Evolutionary conservation across 2,888 invertebrate species (phyloP).

Genomic region (Chesias legatella): DNA sequence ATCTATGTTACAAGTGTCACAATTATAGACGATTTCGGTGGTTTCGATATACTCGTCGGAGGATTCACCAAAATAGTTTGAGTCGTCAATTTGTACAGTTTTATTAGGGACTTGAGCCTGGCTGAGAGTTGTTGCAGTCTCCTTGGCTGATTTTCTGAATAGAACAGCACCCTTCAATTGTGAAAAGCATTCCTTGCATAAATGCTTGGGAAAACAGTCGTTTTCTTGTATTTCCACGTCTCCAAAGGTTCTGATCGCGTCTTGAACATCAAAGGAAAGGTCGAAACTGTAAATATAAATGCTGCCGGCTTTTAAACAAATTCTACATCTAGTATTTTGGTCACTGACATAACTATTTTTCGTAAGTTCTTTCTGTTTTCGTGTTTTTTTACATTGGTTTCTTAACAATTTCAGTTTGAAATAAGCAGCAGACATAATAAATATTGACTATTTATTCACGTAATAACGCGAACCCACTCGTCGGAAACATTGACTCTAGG

Average conservation of each 20-base stretch:
- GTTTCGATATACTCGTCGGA: not conserved
- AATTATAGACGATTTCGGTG: slow-evolving; percentile 5
- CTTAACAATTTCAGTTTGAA: slow-evolving; percentile 23
- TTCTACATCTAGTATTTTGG: slow-evolving; percentile 40
- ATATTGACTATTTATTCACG: too few species aligned
- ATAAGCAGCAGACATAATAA: slow-evolving; percentile 23
- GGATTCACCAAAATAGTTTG: too few species aligned
- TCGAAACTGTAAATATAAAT: slow-evolving; percentile 42
- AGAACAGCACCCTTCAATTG: slow-evolving; percentile 44
- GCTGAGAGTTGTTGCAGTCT: slow-evolving; percentile 39
- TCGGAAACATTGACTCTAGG: too few species aligned
- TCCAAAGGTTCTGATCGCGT: slow-evolving; percentile 45
- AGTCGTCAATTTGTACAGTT: slow-evolving; percentile 6
- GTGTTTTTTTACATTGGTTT: slow-evolving; percentile 11
- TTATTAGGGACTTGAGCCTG: not conserved
- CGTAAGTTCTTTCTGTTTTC: slow-evolving; percentile 3
- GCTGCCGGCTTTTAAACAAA: slow-evolving; percentile 52
- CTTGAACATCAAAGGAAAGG: slow-evolving; percentile 34
- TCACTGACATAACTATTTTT: not conserved
- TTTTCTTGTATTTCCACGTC: slow-evolving; percentile 41
- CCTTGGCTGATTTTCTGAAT: slow-evolving; percentile 48
- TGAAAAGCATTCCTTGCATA: slow-evolving; percentile 44
- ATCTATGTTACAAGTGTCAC: slow-evolving; percentile 21
- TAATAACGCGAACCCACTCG: too few species aligned
- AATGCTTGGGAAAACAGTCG: slow-evolving; percentile 46